phyloP scores from a whole-genome alignment of 2,888 invertebrate species.

The Netelia virgata region DNA sequence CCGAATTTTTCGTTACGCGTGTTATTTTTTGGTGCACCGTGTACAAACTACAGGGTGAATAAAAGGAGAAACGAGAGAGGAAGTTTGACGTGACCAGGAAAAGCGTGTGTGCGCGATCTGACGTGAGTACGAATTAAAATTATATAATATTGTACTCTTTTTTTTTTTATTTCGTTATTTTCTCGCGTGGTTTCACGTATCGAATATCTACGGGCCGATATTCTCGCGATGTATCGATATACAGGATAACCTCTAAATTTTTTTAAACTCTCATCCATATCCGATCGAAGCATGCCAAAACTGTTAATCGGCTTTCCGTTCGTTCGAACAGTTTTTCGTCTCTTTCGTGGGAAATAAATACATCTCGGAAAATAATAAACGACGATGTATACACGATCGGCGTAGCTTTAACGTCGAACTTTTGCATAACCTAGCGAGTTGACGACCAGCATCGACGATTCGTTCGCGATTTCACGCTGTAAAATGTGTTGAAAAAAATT shows the following conservation, averaged over 20 bases:
- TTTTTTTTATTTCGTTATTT: slow-evolving; percentile 47
- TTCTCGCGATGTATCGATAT: slow-evolving; percentile 58
- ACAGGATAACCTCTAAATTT: slow-evolving; percentile 79
- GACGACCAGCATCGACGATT: not conserved
- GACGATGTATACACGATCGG: not conserved
- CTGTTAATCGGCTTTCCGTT: not conserved
- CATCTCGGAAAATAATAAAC: not conserved
- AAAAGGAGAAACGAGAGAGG: not conserved
- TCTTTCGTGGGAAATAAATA: not conserved
- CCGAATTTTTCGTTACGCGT: not conserved
- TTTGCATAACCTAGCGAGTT: not conserved
- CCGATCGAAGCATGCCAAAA: not conserved
- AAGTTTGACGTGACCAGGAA: slow-evolving; percentile 41
- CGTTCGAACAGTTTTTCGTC: slow-evolving; percentile 7
- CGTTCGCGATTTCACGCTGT: not conserved
- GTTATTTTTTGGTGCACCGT: slow-evolving; percentile 41
- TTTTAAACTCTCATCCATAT: slow-evolving; percentile 21
- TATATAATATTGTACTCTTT: slow-evolving; percentile 71
- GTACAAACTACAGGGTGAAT: slow-evolving; percentile 32
- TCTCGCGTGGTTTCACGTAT: slow-evolving; percentile 7
- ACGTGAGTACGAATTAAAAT: slow-evolving; percentile 74
- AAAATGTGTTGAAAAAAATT: not conserved
- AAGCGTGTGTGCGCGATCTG: slow-evolving; percentile 27
- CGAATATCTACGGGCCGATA: slow-evolving; percentile 71
- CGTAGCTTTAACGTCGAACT: not conserved